Percentiles rank a stretch among this genome's conserved stretches.
These are phyloP conservation scores for Pteronotus mesoamericanus DNA, from an alignment of 2,797 vertebrate genomes.

Conservation along the genomic window DNA sequence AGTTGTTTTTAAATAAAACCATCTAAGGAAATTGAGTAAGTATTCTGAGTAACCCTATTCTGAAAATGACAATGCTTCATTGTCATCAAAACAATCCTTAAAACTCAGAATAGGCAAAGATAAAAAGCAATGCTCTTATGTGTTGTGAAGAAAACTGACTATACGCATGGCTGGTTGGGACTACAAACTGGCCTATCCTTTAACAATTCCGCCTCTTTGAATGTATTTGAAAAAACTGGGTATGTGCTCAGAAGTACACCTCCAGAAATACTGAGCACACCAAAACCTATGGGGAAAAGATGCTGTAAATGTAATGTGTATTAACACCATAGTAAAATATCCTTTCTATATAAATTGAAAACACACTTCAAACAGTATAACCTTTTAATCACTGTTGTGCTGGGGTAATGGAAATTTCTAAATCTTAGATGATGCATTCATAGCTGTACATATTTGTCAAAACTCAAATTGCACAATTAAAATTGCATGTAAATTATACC, in stretches of 20 bases:
- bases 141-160: neutral
- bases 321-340: neutral
- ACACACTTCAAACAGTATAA: neutral
- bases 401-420: neutral
- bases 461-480: neutral
- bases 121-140: neutral
- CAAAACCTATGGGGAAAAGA: neutral
- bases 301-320: neutral
- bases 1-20: constrained; percentile 30
- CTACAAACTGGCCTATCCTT: neutral
- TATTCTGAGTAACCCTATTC: neutral
- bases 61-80: neutral
- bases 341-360: neutral
- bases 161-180: neutral
- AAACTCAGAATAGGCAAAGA: neutral
- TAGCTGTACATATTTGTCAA: neutral
- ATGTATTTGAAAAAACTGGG: neutral
- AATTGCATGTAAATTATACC: neutral
- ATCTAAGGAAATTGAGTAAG: neutral
- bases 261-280: neutral
- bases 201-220: neutral
- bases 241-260: neutral
- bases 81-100: neutral
- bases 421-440: neutral
- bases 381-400: neutral